Evolutionary conservation across 2,797 vertebrate genomes (phyloP).

Genomic region (Falco columbarius): DNA sequence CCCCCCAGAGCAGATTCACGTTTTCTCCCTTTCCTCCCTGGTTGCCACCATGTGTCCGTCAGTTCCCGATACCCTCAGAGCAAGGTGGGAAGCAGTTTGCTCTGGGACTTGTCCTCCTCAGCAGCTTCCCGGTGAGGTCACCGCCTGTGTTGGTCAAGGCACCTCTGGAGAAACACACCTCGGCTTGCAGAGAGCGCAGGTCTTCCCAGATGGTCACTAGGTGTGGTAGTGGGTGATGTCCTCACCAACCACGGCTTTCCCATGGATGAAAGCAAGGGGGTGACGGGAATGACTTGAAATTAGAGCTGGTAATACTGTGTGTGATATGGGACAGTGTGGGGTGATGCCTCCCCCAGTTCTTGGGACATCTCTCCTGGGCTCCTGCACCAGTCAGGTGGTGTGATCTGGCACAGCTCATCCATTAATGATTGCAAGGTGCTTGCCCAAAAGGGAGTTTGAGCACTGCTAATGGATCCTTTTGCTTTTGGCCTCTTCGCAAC

Average conservation of each 20-base stretch:
- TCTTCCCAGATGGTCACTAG: neutral
- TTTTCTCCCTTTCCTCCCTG: neutral
- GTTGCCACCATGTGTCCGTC: neutral
- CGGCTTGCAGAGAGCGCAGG: neutral
- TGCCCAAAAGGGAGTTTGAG: constrained; percentile 47
- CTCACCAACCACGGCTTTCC: neutral
- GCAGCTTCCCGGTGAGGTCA: neutral
- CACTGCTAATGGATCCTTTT: constrained; percentile 69
- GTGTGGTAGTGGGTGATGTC: neutral
- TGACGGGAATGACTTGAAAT: neutral
- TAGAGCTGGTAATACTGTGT: neutral
- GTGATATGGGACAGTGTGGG: neutral
- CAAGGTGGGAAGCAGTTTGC: neutral
- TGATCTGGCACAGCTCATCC: constrained; percentile 41
- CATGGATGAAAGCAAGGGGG: neutral
- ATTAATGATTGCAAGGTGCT: constrained; percentile 39
- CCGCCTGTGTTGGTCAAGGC: neutral
- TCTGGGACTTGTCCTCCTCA: neutral
- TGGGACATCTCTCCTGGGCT: neutral
- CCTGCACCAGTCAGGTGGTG: neutral
- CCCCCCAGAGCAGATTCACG: neutral
- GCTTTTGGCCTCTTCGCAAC: constrained; percentile 63
- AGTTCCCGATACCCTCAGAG: neutral
- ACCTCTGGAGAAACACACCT: neutral
- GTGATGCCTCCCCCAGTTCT: neutral